Evolutionary conservation across 2,888 invertebrate species (phyloP), one percentile per base, ranked within the genome.

Genomic region (Lasioglossum malachurum): DNA sequence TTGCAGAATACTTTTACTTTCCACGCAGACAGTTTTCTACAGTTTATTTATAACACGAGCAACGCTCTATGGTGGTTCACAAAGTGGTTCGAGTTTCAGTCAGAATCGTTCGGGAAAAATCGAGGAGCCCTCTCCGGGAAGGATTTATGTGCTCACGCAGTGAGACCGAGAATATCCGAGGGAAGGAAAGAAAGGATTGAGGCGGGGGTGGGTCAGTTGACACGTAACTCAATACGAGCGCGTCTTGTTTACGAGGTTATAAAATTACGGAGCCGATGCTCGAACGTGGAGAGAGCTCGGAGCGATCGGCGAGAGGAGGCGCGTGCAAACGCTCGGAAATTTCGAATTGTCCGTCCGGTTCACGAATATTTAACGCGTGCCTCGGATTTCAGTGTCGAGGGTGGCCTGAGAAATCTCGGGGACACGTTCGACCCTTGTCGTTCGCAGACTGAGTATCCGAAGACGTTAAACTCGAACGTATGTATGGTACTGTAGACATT

Each of bases 201-300:
- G 49, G 60, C 72, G 46, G 78, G 75, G 44, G 23, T 53, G 82
- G 84, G 84, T 71, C 69, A 92, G 91, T 93, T 92, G 94, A 94
- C 94, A 93, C 94, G 94, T 94, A 94, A 95, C 94, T 94, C 94
- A 92, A 93, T 94, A 93, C 94, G 92, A 90, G 89, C 89, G 89
- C 87, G 92, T 89, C 93, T 94, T 94, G 92, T 95, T 95, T 95
- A 95, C 94, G 95, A 93, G 91, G 92, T 93, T 94, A 93, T 95
- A 94, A 95, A 95, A 94, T 94, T 94, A 95, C 94, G 91, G 91
- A 93, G 92, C 93, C 94, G 94, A 95, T 94, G 93, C 92, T 93
- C 92, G 92, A 92, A 94, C 94, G 92, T 93, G 93, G 53, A n/a
- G 23, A n/a, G 93, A 93, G 94, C 94, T 35, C 35, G 93, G 93